Evolutionary conservation across 2,113 vertebrate species (phyloP).

Genomic region (Dendropsophus ebraccatus): DNA sequence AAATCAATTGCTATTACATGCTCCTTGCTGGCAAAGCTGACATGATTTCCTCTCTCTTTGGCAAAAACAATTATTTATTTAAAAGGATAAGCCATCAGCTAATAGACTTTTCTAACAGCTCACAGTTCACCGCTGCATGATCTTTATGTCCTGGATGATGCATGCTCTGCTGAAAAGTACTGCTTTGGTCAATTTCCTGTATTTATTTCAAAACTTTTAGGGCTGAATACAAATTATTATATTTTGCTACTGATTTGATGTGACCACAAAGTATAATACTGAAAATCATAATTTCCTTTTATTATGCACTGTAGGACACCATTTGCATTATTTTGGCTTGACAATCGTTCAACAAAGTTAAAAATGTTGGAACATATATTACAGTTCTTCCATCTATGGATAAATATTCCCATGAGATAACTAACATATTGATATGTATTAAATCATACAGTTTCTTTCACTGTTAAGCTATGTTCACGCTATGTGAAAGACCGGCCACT

Average conservation of each 20-base stretch:
- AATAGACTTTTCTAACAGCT: neutral
- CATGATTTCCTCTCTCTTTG: conserved; percentile 2
- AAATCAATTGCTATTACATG: conserved; percentile 11
- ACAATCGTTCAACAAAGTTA: neutral
- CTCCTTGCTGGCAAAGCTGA: conserved; percentile 23
- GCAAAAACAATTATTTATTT: conserved; percentile 42
- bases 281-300: neutral
- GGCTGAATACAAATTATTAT: conserved; percentile 3
- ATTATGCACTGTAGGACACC: neutral
- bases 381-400: no score
- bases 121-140: conserved; percentile 25
- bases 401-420: no score
- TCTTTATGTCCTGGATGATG: conserved; percentile 18
- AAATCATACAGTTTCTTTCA: no score
- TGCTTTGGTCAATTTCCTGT: conserved; percentile 29
- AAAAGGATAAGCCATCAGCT: conserved; percentile 21
- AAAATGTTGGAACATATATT: neutral
- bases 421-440: no score
- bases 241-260: neutral
- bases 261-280: neutral
- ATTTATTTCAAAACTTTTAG: conserved; percentile 9
- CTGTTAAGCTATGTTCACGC: no score
- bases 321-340: neutral
- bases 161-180: conserved; percentile 4
- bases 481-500: no score